These are phyloP conservation scores for Psammodynastes pulverulentus DNA, from an alignment of 2,113 vertebrate genomes.

Conservation along the genomic window DNA sequence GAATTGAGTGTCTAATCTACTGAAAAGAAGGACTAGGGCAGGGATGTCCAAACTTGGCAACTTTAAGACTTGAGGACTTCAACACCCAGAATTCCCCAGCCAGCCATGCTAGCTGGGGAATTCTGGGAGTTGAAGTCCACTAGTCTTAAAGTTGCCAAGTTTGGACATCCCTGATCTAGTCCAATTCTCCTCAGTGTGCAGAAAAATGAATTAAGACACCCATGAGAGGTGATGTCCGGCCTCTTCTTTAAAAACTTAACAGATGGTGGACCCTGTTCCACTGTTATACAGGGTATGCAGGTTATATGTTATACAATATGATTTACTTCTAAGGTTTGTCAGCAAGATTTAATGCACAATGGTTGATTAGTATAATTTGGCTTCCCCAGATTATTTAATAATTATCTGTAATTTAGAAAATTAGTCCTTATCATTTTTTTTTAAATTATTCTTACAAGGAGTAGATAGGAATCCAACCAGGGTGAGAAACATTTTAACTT, in stretches of 20 bases:
- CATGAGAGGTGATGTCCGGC: not conserved
- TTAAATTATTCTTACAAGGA: not conserved
- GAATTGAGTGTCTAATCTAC: too few relatives aligned
- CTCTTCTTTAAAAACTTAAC: not conserved
- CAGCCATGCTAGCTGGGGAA: too few relatives aligned
- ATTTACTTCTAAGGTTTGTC: not conserved
- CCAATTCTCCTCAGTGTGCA: not conserved
- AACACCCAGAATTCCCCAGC: too few relatives aligned
- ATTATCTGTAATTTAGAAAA: not conserved
- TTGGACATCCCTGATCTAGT: too few relatives aligned
- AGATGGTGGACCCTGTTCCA: not conserved
- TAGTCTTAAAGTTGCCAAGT: too few relatives aligned
- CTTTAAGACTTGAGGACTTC: too few relatives aligned
- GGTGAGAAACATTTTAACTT: not conserved
- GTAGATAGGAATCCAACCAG: not conserved
- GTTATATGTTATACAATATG: not conserved
- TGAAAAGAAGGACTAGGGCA: too few relatives aligned
- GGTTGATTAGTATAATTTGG: rapidly evolving
- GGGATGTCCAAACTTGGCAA: too few relatives aligned
- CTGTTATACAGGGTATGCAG: not conserved
- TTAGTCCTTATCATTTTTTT: not conserved
- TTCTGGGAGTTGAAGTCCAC: too few relatives aligned
- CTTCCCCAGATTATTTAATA: not conserved
- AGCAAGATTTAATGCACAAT: not conserved
- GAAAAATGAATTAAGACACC: not conserved